Evolutionary conservation across 2,113 vertebrate genomes (phyloP).

Genomic region (Eurypyga helias): DNA sequence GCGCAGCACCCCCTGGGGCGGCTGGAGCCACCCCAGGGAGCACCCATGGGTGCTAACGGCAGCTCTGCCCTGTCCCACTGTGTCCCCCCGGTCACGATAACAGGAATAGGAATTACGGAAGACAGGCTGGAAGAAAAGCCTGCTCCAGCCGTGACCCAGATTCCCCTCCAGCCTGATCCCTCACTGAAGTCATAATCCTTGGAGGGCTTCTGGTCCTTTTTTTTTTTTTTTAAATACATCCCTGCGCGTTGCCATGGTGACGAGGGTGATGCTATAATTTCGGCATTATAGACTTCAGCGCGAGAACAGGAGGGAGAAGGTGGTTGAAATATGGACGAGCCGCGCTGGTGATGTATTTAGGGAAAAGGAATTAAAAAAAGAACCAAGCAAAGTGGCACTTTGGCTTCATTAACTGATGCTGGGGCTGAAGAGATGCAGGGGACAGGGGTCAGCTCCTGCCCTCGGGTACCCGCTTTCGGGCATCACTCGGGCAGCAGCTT

Average conservation of each 20-base stretch:
- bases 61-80: neutral
- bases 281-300: slow-evolving; percentile 9
- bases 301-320: neutral
- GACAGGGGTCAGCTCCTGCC: neutral
- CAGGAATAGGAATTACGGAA: slow-evolving; percentile 47
- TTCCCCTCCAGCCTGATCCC: slow-evolving; percentile 56
- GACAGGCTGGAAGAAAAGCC: slow-evolving; percentile 24
- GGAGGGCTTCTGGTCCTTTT: slow-evolving; percentile 29
- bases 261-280: slow-evolving; percentile 35
- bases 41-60: neutral
- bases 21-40: neutral
- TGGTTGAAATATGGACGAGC: neutral
- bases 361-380: neutral
- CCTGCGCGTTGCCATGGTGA: slow-evolving; percentile 35
- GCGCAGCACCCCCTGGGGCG: neutral
- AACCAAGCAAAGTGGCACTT: neutral
- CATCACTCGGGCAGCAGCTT: neutral
- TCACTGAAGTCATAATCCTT: slow-evolving; percentile 51
- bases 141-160: slow-evolving; percentile 51
- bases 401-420: neutral
- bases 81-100: neutral
- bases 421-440: neutral
- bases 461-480: rapidly evolving
- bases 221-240: neutral
- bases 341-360: neutral